Evolutionary conservation across 2,888 invertebrate species (phyloP), one percentile per base, ranked within the genome.

Genomic region (Drosophila birchii): DNA sequence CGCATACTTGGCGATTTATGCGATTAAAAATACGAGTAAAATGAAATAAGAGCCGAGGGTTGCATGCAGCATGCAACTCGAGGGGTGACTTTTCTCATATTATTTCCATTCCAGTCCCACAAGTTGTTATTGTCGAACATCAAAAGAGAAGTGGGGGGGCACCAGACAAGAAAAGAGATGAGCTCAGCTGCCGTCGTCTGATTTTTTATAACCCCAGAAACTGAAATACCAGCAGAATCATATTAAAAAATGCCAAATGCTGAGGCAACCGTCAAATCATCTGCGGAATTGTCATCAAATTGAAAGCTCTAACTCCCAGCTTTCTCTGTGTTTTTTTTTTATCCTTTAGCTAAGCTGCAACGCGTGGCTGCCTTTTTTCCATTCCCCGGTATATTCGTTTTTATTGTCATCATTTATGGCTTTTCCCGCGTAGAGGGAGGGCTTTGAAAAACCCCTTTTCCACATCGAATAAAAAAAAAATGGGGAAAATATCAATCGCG

Each of bases 211-310:
- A 39, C 53, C 88, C 79, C 75, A 74, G 59, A 58, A 75, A 68
- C 43, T 49, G 55, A 77, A 79, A 87, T 79, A 63, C 75, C 79
- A 72, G 56, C 74, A 64, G 59, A 77, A 63, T 56, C 62, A 89
- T 89, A 84, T 89, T 84, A 84, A 84, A 89, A 84, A 84, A 84
- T 84, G 78, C 88, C 84, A 81, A 89, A 83, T 74, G 87, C 85
- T 76, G 89, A 81, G 79, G 82, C 86, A 79, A 85, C 82, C 88
- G 78, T 81, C 89, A 87, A 89, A 87, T 84, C 84, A 87, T 89
- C 88, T 87, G 66, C 81, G 88, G 89, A 84, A 84, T 89, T 84
- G 89, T 84, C 84, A 84, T 84, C 86, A 84, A 84, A 84, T 84
- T 89, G 89, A 84, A 89, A 85, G 88, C 79, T 56, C 66, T 45